Evolutionary conservation across 2,888 invertebrate species (phyloP).

Genomic region (Glyphotaelius pellucidus): DNA sequence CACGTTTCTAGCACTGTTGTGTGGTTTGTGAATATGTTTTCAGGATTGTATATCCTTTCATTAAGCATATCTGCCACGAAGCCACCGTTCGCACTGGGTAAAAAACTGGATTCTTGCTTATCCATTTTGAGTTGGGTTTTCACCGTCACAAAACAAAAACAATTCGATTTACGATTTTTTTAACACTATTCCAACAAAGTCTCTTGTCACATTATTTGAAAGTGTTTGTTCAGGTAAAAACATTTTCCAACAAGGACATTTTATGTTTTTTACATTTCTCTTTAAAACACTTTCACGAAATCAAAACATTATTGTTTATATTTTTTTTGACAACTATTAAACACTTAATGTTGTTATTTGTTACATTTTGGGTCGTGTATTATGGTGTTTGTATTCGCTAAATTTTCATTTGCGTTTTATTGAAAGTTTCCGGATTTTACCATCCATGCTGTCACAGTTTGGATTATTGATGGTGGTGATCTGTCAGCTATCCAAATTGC

Average conservation of each 20-base stretch:
- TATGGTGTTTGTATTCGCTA: not conserved
- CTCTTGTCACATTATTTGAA: not conserved
- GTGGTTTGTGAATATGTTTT: constrained; percentile 48
- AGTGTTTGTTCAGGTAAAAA: not conserved
- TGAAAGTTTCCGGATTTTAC: not conserved
- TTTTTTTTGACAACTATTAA: not conserved
- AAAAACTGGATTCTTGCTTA: constrained; percentile 59
- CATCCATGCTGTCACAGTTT: not conserved
- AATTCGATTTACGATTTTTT: not conserved
- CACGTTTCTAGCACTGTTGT: constrained; percentile 53
- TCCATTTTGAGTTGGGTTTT: constrained; percentile 52
- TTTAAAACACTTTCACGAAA: not conserved
- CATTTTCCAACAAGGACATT: not conserved
- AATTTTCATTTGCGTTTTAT: not conserved
- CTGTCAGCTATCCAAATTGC: not conserved
- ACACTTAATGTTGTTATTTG: not conserved
- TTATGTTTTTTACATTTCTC: not conserved
- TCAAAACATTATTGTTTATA: not conserved
- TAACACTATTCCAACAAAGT: not conserved
- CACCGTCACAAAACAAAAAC: not conserved
- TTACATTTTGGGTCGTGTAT: not conserved
- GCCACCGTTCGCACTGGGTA: constrained; percentile 62
- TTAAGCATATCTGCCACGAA: constrained; percentile 64
- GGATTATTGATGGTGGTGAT: not conserved
- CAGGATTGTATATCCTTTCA: constrained; percentile 62